These are phyloP conservation scores for Nasonia longicornis DNA, from an alignment of 1,140 invertebrate species.

Conservation along the genomic window DNA sequence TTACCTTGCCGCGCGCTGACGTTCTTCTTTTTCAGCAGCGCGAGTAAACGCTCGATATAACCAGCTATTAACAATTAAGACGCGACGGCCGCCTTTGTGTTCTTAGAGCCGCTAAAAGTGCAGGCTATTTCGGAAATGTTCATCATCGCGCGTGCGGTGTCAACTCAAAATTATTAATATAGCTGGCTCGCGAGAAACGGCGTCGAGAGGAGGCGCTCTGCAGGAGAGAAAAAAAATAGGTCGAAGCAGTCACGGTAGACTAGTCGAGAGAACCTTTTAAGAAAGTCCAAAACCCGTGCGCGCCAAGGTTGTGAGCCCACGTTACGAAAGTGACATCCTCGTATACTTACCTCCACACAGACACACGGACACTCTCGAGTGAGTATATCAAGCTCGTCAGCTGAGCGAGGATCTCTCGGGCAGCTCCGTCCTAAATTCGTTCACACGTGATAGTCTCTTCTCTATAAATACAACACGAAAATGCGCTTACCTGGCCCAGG, in stretches of 20 bases:
- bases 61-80: conserved; percentile 18
- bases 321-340: conserved; percentile 29
- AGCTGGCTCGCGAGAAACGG: too few relatives aligned
- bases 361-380: too few relatives aligned
- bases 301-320: not conserved
- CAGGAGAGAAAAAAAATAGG: not conserved
- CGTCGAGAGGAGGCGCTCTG: too few relatives aligned
- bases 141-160: not conserved
- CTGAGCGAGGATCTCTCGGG: not conserved
- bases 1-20: not conserved
- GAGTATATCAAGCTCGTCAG: not conserved
- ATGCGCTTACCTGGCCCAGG: conserved; percentile 14
- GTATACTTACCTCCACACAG: not conserved
- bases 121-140: too few relatives aligned
- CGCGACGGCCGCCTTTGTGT: not conserved
- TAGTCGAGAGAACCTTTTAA: not conserved
- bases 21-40: not conserved
- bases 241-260: not conserved
- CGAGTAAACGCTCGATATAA: not conserved
- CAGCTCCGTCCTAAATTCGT: conserved; percentile 6
- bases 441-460: conserved; percentile 12
- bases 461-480: conserved; percentile 13
- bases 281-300: conserved; percentile 12
- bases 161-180: not conserved
- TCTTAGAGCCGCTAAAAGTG: not conserved